Evolutionary conservation across 23 tunicate genomes (phyloP), one percentile per base, ranked within the genome.

Genomic region (Botrylloides violaceus): DNA sequence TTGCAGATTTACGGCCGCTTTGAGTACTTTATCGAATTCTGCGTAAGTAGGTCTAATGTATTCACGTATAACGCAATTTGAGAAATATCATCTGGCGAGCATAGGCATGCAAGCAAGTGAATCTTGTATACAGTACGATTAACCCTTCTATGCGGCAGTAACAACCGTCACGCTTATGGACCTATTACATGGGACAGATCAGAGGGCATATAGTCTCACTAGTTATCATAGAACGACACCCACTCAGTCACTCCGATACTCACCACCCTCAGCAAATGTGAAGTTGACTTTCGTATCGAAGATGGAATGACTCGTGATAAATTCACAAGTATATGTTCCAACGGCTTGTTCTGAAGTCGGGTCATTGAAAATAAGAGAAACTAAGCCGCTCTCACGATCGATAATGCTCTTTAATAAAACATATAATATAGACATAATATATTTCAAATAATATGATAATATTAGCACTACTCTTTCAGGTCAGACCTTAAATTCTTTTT

Each of bases 201-300:
- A n/a, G n/a, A n/a, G n/a, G n/a, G n/a, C n/a, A n/a, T n/a, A n/a
- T n/a, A n/a, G n/a, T n/a, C n/a, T n/a, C n/a, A n/a, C n/a, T n/a
- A n/a, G n/a, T n/a, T n/a, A n/a, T n/a, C n/a, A n/a, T n/a, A n/a
- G n/a, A n/a, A n/a, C n/a, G n/a, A n/a, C n/a, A n/a, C n/a, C n/a
- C n/a, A n/a, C n/a, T n/a, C n/a, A n/a, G n/a, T n/a, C n/a, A n/a
- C n/a, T n/a, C n/a, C n/a, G n/a, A n/a, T n/a, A 36, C 73, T 29
- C 57, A 92, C 98, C 92, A 6, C 64, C 79, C 21, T 76, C 82
- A 19, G 72, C 79, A 58, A 92, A 84, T 58, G 86, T 89, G 58
- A 66, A 81, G 79, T 93, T 85, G 78, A 93, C 98, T 58, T 93
- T 93, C 58, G 98, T 93, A 77, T 93, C 95, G 61, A 93, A 93